Base-by-base conservation (phyloP, 1,140 invertebrate genomes). In the Meloidogyne chitwoodi region DNA sequence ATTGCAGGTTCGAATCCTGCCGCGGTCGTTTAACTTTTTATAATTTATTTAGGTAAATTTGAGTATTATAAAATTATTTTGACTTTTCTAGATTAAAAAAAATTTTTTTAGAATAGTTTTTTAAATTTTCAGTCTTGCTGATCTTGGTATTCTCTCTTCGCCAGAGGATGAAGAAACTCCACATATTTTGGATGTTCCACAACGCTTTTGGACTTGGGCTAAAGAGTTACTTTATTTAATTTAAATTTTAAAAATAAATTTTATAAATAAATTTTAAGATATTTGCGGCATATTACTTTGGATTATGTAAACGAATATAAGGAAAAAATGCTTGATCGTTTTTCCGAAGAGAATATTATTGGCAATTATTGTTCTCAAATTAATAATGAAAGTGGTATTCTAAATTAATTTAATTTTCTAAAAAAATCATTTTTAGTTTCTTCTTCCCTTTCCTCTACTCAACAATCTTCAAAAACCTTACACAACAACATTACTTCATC, bases 1-100 rank as follows among this genome's bases (percentile, higher is more conserved):
- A 82, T 82, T 82, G 80, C 69, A 82, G 80, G 80, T 82, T 82
- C 80, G 80, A 82, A 79, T 82, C 80, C 80, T 82, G 80, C 77
- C 80, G 79, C 10, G 71, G 16, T 79, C 77, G 77, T 38, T 8
- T 14, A 56, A 22, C 66, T 79, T 79, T 79, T 80, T 81, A 12
- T 4, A 6, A 0, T 56, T 56, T 56, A 56, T 56, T 56, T 56
- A 22, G n/a, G 12, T 19, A 5, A n/a, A 8, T n/a, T n/a, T n/a
- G n/a, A 8, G 19, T 2, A n/a, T 22, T 56, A 56, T 3, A 48
- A 56, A 56, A 56, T 56, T n/a, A 22, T 56, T 56, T 56, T 56
- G 5, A n/a, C 5, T 6, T 41, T 41, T 41, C 16, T 41, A 12
- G 38, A 12, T 41, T 14, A 2, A 41, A 41, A 41, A 41, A 41